Base-by-base conservation (phyloP, 2,888 invertebrate genomes). In the Polyommatus icarus region DNA sequence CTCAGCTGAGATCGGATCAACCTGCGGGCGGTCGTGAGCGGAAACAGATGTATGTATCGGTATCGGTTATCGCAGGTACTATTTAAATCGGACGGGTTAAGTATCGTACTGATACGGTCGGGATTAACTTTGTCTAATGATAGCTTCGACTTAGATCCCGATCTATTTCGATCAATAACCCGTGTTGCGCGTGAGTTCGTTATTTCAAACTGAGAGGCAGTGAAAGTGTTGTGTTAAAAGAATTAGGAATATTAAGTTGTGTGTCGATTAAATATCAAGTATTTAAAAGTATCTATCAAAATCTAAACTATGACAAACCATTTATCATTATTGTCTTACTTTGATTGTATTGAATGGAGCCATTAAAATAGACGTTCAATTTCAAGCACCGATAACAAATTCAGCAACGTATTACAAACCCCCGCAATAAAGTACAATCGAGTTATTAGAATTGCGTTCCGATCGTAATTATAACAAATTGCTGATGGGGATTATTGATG, bases 41-140 rank as follows among this genome's bases (percentile, higher is more conserved):
- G 73, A 73, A 73, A 73, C 73, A 73, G 73, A 40, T 73, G 40
- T 72, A 18, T 72, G 8, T 73, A 46, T 20, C 40, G 40, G 40
- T 73, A 46, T 73, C 73, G 46, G 46, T 15, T 73, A 73, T 46
- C 46, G 20, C 73, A 73, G 73, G 73, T 73, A 73, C 20, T 40
- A 73, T 73, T 73, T 46, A 40, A 20, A 46, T 32, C 46, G 40
- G 20, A 40, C 40, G 46, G 46, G 73, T 40, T 40, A 73, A 46
- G 46, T 73, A 73, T 40, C 40, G 24, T 40, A 72, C 72, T 4
- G 40, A 72, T 40, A 40, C 72, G 3, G 24, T 46, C 10, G 32
- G 32, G 29, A 67, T 67, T 67, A 67, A 67, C 67, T 67, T 67
- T 67, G 67, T 67, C 67, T 67, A 67, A 67, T 67, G 67, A 67